Evolutionary conservation across 2,113 vertebrate genomes (phyloP), one percentile per base, ranked within the genome.

Genomic region (Anser cygnoides): DNA sequence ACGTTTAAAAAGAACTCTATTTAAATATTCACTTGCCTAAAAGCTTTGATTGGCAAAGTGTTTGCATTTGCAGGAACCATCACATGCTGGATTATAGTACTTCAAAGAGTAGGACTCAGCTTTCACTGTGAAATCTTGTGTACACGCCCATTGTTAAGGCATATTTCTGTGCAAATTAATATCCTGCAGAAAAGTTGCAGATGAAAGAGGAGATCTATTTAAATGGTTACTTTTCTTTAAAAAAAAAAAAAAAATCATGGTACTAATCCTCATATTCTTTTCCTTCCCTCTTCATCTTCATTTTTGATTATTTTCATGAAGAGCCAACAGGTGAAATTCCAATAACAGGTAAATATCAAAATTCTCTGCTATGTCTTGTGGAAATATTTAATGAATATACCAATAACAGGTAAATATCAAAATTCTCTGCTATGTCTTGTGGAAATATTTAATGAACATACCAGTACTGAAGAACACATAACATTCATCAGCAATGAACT

Each of bases 321-420:
- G 97, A 97, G 26, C 54, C 66, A 93, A 86, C 76, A 85, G 26
- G 89, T 84, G 95, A 97, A 96, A 92, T 74, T 19, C 75, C 65
- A 94, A 72, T 80, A 92, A 58, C 97, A 97, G 97, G 97, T 98
- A 97, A 97, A 84, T 78, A 78, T 39, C 39, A 39, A 39, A 39
- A 39, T 39, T 39, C 39, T 39, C 39, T 39, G 39, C 39, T 18
- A 49, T 33, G 29, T 41, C 25, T 91, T 67, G 26, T 28, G 37
- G 37, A 90, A 63, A 26, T 62, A 75, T 37, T n/a, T 88, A 84
- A 41, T 49, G 25, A 91, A 49, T 4, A 14, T 46, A 29, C 2
- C 17, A 57, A 67, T 81, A 92, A 58, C 97, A 97, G 97, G 97
- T 98, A 97, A 97, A 85, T 76, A 78, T 49, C 46, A 49, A 49